Percentiles rank a stretch among this genome's conserved stretches.
phyloP scores from a whole-genome alignment of 2,888 invertebrate genomes.

The Drosophila mimetica region DNA sequence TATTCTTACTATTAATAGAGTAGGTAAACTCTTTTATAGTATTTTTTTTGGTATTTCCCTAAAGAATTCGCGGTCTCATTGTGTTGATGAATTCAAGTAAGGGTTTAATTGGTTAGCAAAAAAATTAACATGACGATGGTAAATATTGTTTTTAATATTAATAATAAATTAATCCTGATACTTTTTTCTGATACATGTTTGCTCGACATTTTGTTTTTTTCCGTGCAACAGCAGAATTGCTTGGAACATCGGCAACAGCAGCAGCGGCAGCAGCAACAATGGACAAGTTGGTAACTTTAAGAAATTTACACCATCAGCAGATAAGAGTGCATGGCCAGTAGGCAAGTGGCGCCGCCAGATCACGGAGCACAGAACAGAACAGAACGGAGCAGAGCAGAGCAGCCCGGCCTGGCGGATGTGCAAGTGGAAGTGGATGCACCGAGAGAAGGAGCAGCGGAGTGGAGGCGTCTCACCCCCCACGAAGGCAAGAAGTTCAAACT shows the following conservation, averaged over 20 bases:
- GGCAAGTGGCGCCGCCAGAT: slow-evolving; percentile 34
- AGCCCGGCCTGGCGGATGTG: not conserved
- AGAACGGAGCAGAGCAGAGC: not conserved
- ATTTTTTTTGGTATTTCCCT: no score
- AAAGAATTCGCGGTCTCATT: no score
- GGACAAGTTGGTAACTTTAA: slow-evolving; percentile 73
- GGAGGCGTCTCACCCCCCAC: not conserved
- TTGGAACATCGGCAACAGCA: not conserved
- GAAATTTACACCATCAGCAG: slow-evolving; percentile 81
- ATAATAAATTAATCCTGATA: no score
- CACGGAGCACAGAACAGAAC: slow-evolving; percentile 4
- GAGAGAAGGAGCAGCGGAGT: slow-evolving; percentile 3
- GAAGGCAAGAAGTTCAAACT: slow-evolving; percentile 61
- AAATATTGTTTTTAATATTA: no score
- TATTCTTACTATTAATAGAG: no score
- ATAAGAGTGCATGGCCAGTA: slow-evolving; percentile 58
- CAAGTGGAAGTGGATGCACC: slow-evolving; percentile 10
- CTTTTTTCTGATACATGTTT: no score
- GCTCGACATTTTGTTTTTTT: no score
- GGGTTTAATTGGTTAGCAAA: no score
- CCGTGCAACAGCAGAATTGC: not conserved
- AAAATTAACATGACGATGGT: no score
- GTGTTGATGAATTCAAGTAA: no score
- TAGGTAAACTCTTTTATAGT: no score
- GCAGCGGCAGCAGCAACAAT: slow-evolving; percentile 39